phyloP scores from a whole-genome alignment of 1,140 invertebrate genomes.

The Pseudomyrmex dendroicus region DNA sequence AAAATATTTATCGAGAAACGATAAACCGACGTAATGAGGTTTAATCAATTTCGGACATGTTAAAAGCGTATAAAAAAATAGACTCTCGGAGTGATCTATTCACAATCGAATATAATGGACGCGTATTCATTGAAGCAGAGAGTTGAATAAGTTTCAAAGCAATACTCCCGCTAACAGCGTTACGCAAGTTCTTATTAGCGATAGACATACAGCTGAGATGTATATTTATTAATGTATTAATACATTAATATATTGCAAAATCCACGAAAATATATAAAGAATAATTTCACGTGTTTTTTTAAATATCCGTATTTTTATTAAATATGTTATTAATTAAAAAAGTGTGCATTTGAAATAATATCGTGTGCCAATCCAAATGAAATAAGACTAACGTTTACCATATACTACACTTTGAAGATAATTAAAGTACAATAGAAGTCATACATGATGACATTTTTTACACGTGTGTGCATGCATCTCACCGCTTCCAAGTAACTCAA shows the following conservation, averaged over 20 bases:
- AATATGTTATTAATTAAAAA: neutral
- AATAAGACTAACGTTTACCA: neutral
- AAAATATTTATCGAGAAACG: conserved; percentile 18
- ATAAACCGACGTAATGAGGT: conserved; percentile 5
- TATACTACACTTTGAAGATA: conserved; percentile 3
- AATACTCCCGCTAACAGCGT: conserved; percentile 14
- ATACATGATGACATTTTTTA: no score
- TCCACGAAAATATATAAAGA: neutral
- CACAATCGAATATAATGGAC: conserved; percentile 1
- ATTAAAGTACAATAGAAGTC: neutral
- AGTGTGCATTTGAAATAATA: neutral
- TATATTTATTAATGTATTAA: neutral
- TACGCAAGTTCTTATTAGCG: conserved; percentile 53
- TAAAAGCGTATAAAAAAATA: neutral
- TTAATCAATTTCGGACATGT: conserved; percentile 15
- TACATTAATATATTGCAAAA: no score
- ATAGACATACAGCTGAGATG: no score
- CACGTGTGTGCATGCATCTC: neutral
- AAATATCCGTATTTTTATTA: neutral
- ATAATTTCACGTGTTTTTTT: conserved; percentile 9
- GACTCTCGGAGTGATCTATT: neutral
- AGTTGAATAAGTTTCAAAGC: conserved; percentile 12
- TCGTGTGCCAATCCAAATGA: neutral
- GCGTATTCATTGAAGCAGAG: conserved; percentile 31
- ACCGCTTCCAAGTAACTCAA: neutral